Conservation (phyloP, 1,140 invertebrate genomes). For the Pseudomyrmex dendroicus region DNA sequence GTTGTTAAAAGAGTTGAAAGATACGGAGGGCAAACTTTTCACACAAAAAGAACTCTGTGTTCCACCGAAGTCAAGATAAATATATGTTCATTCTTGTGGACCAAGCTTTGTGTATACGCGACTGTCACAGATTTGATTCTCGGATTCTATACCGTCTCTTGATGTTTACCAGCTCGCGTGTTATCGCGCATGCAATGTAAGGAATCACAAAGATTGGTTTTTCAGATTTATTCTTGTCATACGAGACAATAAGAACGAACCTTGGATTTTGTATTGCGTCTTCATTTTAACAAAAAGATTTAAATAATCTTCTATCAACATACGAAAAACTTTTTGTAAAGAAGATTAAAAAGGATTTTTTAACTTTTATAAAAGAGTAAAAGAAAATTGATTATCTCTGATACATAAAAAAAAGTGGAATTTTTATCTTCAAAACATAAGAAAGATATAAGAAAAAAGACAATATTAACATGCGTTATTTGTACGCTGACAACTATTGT, state of each 20-base stretch:
- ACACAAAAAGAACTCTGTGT: constrained; percentile 11
- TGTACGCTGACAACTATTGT: background rate
- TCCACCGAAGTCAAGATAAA: constrained; percentile 2
- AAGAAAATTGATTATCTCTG: no score
- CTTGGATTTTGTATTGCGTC: background rate
- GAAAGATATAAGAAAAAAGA: background rate
- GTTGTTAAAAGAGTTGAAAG: background rate
- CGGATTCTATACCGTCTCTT: background rate
- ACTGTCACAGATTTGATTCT: constrained; percentile 37
- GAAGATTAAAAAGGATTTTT: background rate
- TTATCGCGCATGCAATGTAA: constrained; percentile 15
- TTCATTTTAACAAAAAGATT: background rate
- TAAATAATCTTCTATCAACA: background rate
- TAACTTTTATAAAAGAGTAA: no score
- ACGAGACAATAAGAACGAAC: background rate
- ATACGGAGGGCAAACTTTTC: background rate
- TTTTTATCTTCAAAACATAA: background rate
- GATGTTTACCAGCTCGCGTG: constrained; percentile 33
- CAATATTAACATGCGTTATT: background rate
- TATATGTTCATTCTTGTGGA: background rate
- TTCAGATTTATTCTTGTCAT: constrained; percentile 41
- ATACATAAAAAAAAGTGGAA: background rate
- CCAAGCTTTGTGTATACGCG: background rate
- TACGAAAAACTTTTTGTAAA: background rate
- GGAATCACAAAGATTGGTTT: constrained; percentile 1